phyloP scores from a whole-genome alignment of 2,888 invertebrate species.

The Thymelicus acteon region DNA sequence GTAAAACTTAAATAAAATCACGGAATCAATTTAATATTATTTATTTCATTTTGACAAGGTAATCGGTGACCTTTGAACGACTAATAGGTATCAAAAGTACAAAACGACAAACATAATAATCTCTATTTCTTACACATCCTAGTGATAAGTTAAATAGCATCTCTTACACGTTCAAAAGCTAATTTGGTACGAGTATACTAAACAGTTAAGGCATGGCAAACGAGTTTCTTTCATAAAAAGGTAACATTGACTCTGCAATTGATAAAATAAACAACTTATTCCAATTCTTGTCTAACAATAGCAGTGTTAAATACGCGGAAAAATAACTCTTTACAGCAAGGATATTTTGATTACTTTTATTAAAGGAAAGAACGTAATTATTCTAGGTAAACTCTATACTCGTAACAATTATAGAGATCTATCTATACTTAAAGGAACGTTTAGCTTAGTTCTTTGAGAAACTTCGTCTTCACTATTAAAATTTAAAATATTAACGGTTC shows the following conservation, averaged over 20 bases:
- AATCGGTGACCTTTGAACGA: slow-evolving; percentile 82
- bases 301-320: slow-evolving; percentile 22
- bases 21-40: slow-evolving; percentile 68
- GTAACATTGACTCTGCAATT: slow-evolving; percentile 56
- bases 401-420: slow-evolving; percentile 80
- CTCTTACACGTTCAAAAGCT: slow-evolving; percentile 61
- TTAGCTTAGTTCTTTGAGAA: slow-evolving; percentile 76
- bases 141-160: slow-evolving; percentile 76
- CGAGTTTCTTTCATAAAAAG: slow-evolving; percentile 50
- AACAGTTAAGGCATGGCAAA: slow-evolving; percentile 49
- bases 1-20: slow-evolving; percentile 41
- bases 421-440: slow-evolving; percentile 83
- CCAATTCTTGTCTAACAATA: slow-evolving; percentile 9
- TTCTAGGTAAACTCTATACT: slow-evolving; percentile 54
- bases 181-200: slow-evolving; percentile 70
- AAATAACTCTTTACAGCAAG: slow-evolving; percentile 15
- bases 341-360: slow-evolving; percentile 14
- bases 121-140: slow-evolving; percentile 72
- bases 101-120: slow-evolving; percentile 77
- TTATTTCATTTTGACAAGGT: slow-evolving; percentile 83
- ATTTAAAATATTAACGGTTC: slow-evolving; percentile 49
- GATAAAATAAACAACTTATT: slow-evolving; percentile 18
- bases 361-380: slow-evolving; percentile 31
- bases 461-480: slow-evolving; percentile 47
- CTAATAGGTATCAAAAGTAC: slow-evolving; percentile 81